Conservation (phyloP, 2,113 vertebrate genomes). For the Saccopteryx bilineata region DNA sequence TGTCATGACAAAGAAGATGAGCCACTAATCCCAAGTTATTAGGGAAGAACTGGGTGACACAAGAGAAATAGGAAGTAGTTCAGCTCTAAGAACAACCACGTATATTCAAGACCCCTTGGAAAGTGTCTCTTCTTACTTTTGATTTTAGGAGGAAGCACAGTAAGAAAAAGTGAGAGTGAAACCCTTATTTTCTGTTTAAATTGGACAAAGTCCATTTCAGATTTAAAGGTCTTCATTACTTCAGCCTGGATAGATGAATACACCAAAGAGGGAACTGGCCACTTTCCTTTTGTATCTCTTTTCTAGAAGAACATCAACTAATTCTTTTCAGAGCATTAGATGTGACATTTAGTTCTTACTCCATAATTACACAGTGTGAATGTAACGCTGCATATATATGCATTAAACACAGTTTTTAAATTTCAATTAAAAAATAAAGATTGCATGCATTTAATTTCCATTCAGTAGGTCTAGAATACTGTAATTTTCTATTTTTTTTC, state of each 20-base stretch:
- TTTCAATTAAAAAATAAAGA: conserved; percentile 39
- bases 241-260: background rate
- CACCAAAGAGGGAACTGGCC: background rate
- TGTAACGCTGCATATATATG: background rate
- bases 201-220: background rate
- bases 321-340: background rate
- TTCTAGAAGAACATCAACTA: background rate
- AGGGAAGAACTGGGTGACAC: background rate
- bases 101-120: background rate
- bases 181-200: conserved; percentile 33
- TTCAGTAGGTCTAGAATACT: background rate
- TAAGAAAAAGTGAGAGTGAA: background rate
- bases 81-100: background rate
- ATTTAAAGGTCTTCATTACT: background rate
- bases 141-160: background rate
- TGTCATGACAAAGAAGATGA: background rate
- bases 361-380: background rate
- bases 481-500: background rate
- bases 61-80: background rate
- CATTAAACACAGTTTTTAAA: background rate
- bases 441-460: background rate
- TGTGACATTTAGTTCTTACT: background rate
- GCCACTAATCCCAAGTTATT: background rate
- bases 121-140: background rate
- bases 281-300: conserved; percentile 6